Percentiles rank a stretch among this genome's conserved stretches.
phyloP scores from a whole-genome alignment of 1,140 invertebrate genomes.

The Eumaeus atala region DNA sequence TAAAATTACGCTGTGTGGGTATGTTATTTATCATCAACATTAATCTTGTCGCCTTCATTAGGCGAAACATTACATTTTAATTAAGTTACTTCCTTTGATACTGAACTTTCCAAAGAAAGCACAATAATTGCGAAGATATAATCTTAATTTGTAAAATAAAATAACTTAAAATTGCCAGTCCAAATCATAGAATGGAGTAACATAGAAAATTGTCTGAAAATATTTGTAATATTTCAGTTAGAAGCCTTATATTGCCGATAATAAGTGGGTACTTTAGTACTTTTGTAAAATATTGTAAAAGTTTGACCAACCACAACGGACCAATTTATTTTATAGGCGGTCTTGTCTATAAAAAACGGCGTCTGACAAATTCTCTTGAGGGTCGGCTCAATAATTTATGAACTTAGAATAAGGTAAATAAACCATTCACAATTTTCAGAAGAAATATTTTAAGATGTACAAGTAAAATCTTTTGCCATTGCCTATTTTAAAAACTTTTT shows the following conservation, averaged over 20 bases:
- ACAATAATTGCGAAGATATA: no score
- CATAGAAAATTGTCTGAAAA: no score
- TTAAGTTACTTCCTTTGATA: no score
- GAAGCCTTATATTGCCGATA: constrained; percentile 16
- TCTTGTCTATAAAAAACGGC: constrained; percentile 55
- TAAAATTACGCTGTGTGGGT: no score
- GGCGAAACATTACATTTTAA: no score
- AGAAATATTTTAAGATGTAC: constrained; percentile 5
- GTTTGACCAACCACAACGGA: constrained; percentile 39
- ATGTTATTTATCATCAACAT: no score
- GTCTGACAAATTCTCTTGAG: constrained; percentile 47
- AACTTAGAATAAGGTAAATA: constrained; percentile 36
- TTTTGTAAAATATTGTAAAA: constrained; percentile 41
- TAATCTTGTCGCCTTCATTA: no score
- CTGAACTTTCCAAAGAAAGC: no score
- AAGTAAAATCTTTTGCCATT: background rate
- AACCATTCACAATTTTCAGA: constrained; percentile 27
- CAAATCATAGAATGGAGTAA: no score
- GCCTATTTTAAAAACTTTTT: constrained; percentile 6
- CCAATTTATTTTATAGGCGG: constrained; percentile 53
- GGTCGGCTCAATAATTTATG: constrained; percentile 48
- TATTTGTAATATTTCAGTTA: constrained; percentile 14
- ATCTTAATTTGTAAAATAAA: no score
- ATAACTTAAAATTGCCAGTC: no score
- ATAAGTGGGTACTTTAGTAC: constrained; percentile 26